Evolutionary conservation across 64 coral and sea anemone genomes (phyloP).

Genomic region (Porites lutea): DNA sequence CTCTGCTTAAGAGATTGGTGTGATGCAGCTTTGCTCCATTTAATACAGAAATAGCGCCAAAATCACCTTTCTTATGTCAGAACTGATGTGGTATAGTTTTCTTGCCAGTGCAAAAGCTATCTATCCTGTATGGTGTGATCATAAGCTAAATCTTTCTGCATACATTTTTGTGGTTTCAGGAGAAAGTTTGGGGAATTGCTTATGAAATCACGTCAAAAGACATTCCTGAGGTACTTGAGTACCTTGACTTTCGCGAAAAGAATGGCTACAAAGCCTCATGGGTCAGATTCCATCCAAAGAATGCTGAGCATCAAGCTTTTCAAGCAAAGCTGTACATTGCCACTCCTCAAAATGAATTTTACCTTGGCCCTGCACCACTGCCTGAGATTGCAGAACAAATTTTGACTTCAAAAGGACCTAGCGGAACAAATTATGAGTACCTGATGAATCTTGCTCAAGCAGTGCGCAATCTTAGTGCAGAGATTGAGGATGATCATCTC

Average conservation of each 20-base stretch:
- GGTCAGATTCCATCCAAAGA: slow-evolving; percentile 61
- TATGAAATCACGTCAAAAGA: slow-evolving; percentile 76
- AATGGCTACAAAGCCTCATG: slow-evolving; percentile 77
- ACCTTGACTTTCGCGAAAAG: slow-evolving; percentile 92
- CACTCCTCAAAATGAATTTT: slow-evolving; percentile 80
- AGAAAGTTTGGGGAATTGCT: slow-evolving; percentile 84
- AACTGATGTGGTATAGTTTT: too few species aligned
- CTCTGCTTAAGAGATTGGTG: too few species aligned
- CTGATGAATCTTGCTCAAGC: slow-evolving; percentile 80
- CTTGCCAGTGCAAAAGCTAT: too few species aligned
- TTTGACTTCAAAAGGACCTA: slow-evolving; percentile 59
- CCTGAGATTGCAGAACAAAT: slow-evolving; percentile 80
- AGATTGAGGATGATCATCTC: slow-evolving; percentile 73
- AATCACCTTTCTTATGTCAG: neutral
- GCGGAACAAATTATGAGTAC: slow-evolving; percentile 85
- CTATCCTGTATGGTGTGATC: too few species aligned
- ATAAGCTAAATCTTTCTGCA: too few species aligned
- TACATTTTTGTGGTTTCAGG: slow-evolving; percentile 37
- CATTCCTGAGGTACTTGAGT: slow-evolving; percentile 75
- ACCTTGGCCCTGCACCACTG: slow-evolving; percentile 80
- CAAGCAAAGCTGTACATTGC: slow-evolving; percentile 84
- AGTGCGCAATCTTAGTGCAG: slow-evolving; percentile 26
- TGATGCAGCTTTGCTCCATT: too few species aligned
- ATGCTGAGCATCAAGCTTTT: slow-evolving; percentile 12
- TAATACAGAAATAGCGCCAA: neutral